A percentile compares a stretch with the other conserved stretches of the same genome.
Evolutionary conservation across 2,888 invertebrate genomes (phyloP).

Genomic region (Spilarctia lutea): DNA sequence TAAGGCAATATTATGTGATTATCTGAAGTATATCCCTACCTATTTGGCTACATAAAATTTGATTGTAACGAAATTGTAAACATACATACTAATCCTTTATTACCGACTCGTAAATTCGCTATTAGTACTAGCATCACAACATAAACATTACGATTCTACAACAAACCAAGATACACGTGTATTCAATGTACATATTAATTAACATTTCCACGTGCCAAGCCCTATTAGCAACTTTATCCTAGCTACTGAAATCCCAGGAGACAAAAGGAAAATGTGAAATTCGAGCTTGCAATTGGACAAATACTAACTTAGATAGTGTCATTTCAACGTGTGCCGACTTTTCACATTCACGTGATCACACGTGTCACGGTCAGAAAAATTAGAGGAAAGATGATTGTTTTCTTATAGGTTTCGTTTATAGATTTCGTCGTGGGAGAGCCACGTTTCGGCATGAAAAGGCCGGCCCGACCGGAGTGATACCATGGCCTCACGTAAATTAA

Average conservation of each 20-base stretch:
- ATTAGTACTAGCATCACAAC: not conserved
- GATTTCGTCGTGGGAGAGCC: no score
- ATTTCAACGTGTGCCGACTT: not conserved
- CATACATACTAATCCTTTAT: not conserved
- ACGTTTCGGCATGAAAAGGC: no score
- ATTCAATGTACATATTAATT: not conserved
- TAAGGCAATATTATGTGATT: no score
- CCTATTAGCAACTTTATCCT: not conserved
- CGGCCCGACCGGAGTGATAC: no score
- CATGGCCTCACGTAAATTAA: no score
- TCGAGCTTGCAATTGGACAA: not conserved
- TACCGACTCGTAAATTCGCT: not conserved
- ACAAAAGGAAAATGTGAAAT: not conserved
- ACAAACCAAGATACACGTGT: not conserved
- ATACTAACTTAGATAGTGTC: not conserved
- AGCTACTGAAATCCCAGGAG: not conserved
- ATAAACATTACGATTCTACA: not conserved
- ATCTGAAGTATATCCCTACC: not conserved
- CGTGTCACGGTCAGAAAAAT: not conserved
- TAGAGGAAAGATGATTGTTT: not conserved
- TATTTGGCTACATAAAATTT: not conserved
- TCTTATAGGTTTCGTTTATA: not conserved
- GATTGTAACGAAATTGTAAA: not conserved
- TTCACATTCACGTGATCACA: not conserved
- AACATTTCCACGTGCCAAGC: not conserved